Evolutionary conservation across 2,797 vertebrate genomes (phyloP).

Genomic region (Hydrocynus forskahlii): DNA sequence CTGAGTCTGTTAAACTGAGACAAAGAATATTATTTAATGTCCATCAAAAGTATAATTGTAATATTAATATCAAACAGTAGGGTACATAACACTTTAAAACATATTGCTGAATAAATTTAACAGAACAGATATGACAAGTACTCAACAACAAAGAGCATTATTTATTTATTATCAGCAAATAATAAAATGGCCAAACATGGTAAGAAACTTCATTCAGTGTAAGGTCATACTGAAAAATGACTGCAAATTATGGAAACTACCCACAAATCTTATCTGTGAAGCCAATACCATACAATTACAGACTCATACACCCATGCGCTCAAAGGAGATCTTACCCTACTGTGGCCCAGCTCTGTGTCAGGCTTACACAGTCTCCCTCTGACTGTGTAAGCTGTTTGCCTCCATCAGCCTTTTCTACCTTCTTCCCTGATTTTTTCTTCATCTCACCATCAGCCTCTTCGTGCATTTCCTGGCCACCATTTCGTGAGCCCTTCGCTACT

Average conservation of each 20-base stretch:
- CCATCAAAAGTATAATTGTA: no score
- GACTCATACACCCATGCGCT: background rate
- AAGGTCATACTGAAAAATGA: background rate
- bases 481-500: background rate
- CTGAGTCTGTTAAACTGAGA: conserved; percentile 68
- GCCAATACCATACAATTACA: background rate
- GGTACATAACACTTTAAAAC: no score
- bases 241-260: background rate
- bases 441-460: conserved; percentile 4
- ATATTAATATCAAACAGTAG: no score
- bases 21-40: conserved; percentile 10
- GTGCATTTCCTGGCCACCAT: conserved; percentile 26
- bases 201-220: no score
- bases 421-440: conserved; percentile 1
- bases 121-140: no score
- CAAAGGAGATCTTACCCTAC: conserved; percentile 57
- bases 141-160: no score
- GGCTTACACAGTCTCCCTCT: conserved; percentile 26
- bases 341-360: conserved; percentile 54
- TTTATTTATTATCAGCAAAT: no score
- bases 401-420: background rate
- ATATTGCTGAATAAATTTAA: no score
- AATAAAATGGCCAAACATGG: no score
- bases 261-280: background rate
- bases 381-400: background rate